Base-by-base conservation (phyloP, 2,797 vertebrate species). In the Sebastes minor region DNA sequence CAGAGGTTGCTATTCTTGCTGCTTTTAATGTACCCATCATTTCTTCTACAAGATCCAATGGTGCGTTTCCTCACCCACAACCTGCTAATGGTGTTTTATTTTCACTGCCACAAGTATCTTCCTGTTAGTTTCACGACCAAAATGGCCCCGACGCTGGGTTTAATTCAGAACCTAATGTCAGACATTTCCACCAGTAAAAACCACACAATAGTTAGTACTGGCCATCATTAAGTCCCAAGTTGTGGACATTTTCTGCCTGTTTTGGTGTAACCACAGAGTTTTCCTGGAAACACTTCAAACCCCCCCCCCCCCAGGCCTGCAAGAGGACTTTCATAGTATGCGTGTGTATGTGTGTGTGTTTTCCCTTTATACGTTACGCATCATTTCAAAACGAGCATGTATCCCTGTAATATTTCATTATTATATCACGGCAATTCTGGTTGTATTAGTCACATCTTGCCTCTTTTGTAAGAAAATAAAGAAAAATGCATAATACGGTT, bases 371-470 rank as follows among this genome's bases (percentile, higher is more conserved):
- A 89, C 62, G 27, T 88, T 92, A 84, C 52, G 88, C 86, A 92
- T 93, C 95, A 96, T 96, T 96, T 96, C 96, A 96, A 95, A 90
- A 89, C 85, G 70, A 90, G 75, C 65, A 85, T 91, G 73, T 94
- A 92, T 92, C 89, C 88, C 74, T 93, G 74, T 90, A 66, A 87
- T 92, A 92, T 91, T 94, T 94, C 91, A 94, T 88, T 80, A 74
- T 87, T 82, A 83, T 83, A 80, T 53, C 61, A 71, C 59, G 60
- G 83, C 86, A 86, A 64, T 86, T 87, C 83, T 91, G 56, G 74
- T 90, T 95, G 86, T 91, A 67, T 93, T 90, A 85, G 87, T 90
- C 88, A 90, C 71, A 67, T 79, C 78, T 85, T 85, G 84, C 64
- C 86, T 83, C 55, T 91, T 94, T 93, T 87, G 42, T 94, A 93